Conservation (phyloP, 2,888 invertebrate genomes). For the Zaprionus obscuricornis region DNA sequence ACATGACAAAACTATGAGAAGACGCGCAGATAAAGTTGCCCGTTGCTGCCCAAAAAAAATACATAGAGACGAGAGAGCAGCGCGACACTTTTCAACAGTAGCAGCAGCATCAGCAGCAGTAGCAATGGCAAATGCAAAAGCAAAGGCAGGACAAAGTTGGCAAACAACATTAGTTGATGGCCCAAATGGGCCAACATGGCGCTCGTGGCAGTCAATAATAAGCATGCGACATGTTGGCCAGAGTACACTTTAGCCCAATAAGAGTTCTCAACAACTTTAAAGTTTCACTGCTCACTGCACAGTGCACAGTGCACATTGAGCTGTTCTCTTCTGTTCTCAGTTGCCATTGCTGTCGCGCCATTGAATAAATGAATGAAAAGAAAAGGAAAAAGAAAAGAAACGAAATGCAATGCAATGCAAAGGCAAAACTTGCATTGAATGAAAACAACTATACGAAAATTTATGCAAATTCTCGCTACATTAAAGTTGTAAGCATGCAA, state of each 20-base stretch:
- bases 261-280: slow-evolving; percentile 67
- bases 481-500: slow-evolving; percentile 38
- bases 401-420: no score
- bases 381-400: no score
- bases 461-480: slow-evolving; percentile 49
- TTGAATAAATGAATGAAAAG: slow-evolving; percentile 1
- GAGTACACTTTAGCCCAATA: slow-evolving; percentile 57
- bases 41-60: slow-evolving; percentile 33
- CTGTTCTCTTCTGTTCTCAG: slow-evolving; percentile 16
- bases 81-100: slow-evolving; percentile 39
- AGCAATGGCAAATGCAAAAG: slow-evolving; percentile 39
- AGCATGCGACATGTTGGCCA: slow-evolving; percentile 77
- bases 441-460: slow-evolving; percentile 34
- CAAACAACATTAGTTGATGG: slow-evolving; percentile 79
- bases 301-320: no score
- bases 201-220: slow-evolving; percentile 78
- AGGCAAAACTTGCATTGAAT: slow-evolving; percentile 37
- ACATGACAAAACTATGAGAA: slow-evolving; percentile 36
- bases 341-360: slow-evolving; percentile 8
- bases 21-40: slow-evolving; percentile 60
- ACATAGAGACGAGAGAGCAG: background rate
- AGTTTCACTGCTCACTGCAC: no score
- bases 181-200: slow-evolving; percentile 73
- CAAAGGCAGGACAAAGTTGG: slow-evolving; percentile 57
- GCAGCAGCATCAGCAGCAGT: background rate